Evolutionary conservation across 2,888 invertebrate species (phyloP).

Genomic region (Noctua pronuba): DNA sequence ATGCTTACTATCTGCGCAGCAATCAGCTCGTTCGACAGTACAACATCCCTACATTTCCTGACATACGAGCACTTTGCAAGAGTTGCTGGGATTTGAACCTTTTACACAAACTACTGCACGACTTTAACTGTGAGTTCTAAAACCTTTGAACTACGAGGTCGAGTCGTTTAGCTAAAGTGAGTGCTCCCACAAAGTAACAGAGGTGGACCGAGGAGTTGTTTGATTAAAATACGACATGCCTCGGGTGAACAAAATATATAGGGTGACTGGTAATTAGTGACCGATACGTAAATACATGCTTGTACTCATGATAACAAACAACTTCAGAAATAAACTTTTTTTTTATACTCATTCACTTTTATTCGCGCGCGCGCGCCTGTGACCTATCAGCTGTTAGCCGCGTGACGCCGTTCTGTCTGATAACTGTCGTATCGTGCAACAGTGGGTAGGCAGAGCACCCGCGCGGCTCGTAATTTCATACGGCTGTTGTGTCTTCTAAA

Average conservation of each 20-base stretch:
- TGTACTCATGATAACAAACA: too few relatives aligned
- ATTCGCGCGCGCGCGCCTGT: too few relatives aligned
- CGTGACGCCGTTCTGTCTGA: too few relatives aligned
- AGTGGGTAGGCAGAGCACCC: too few relatives aligned
- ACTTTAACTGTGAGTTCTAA: conserved; percentile 23
- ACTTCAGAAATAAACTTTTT: too few relatives aligned
- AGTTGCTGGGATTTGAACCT: conserved; percentile 19
- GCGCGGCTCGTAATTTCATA: too few relatives aligned
- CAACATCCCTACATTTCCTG: not conserved
- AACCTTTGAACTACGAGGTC: conserved; percentile 21
- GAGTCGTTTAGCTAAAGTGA: conserved; percentile 5
- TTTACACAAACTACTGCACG: not conserved
- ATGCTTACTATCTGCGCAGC: not conserved
- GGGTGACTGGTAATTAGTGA: too few relatives aligned
- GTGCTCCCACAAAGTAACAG: not conserved
- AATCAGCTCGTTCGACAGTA: not conserved
- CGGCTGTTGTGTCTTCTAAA: too few relatives aligned
- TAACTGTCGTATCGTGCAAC: too few relatives aligned
- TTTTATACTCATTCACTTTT: too few relatives aligned
- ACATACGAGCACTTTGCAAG: conserved; percentile 26
- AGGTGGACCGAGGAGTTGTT: not conserved
- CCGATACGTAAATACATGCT: too few relatives aligned
- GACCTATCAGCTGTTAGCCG: too few relatives aligned
- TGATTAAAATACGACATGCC: not conserved
- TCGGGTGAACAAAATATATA: not conserved